Conservation (phyloP, 2,797 vertebrate genomes). For the Capromys pilorides region DNA sequence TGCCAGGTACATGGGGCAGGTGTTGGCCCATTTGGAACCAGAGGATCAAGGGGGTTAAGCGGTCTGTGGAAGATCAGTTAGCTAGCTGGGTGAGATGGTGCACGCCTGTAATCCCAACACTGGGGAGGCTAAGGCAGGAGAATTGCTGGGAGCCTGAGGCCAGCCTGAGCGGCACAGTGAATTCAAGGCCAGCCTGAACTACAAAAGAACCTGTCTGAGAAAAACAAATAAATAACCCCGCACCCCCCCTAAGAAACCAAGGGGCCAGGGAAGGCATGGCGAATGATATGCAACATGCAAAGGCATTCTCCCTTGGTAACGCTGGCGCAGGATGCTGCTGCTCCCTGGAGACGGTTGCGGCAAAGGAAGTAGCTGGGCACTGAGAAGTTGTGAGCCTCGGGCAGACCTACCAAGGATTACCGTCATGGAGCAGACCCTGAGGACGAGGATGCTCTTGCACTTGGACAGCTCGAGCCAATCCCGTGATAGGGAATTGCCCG, state of each 20-base stretch:
- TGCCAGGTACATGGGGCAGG: neutral
- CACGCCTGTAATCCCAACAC: neutral
- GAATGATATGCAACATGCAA: neutral
- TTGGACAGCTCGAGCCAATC: neutral
- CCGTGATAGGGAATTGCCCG: neutral
- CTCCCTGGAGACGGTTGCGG: neutral
- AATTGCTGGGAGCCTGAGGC: neutral
- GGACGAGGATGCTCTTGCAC: neutral
- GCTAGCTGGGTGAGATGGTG: neutral
- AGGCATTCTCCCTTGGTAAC: neutral
- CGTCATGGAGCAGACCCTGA: neutral
- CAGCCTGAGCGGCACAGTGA: neutral
- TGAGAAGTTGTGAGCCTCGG: neutral
- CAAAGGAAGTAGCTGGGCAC: neutral
- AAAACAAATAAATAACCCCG: neutral
- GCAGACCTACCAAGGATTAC: neutral
- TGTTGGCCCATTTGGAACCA: neutral
- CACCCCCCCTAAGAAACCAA: neutral
- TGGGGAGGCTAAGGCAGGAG: neutral
- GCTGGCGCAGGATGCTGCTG: neutral
- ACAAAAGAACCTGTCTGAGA: neutral
- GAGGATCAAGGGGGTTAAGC: neutral
- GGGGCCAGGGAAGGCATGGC: neutral
- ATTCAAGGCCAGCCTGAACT: too few relatives aligned
- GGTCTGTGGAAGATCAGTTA: neutral